phyloP scores from a whole-genome alignment of 2,797 vertebrate species.

The Cyprinella venusta region DNA sequence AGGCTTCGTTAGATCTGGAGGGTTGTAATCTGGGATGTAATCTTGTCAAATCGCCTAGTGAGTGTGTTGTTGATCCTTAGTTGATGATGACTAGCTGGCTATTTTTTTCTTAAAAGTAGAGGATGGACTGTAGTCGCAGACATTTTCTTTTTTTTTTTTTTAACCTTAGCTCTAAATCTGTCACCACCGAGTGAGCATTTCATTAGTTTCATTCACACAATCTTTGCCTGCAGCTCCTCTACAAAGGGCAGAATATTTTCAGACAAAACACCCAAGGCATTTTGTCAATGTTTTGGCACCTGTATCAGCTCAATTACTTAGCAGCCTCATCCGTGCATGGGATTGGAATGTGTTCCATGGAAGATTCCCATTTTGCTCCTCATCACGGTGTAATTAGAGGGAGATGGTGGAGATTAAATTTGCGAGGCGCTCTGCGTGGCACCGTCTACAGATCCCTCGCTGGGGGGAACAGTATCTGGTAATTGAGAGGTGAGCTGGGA shows the following conservation, averaged over 20 bases:
- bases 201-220: slow-evolving; percentile 33
- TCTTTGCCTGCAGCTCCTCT: slow-evolving; percentile 13
- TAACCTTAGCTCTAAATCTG: slow-evolving; percentile 22
- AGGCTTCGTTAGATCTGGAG: slow-evolving; percentile 14
- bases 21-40: not conserved
- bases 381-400: slow-evolving; percentile 67
- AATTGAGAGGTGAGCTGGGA: slow-evolving; percentile 35
- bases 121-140: not conserved
- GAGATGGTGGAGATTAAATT: slow-evolving; percentile 44
- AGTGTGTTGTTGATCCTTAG: not conserved
- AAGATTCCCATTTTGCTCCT: slow-evolving; percentile 50
- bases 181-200: slow-evolving; percentile 24
- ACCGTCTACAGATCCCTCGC: slow-evolving; percentile 54
- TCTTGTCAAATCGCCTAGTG: not conserved
- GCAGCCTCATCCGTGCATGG: slow-evolving; percentile 51
- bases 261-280: slow-evolving; percentile 48
- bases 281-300: slow-evolving; percentile 50
- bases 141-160: too few relatives aligned
- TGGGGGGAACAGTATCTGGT: slow-evolving; percentile 34
- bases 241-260: slow-evolving; percentile 32
- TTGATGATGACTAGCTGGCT: slow-evolving; percentile 24
- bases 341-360: slow-evolving; percentile 24
- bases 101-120: slow-evolving; percentile 22
- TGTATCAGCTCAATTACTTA: slow-evolving; percentile 56
- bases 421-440: slow-evolving; percentile 7